These are phyloP conservation scores for Siphlonurus alternatus DNA, from an alignment of 2,888 invertebrate genomes.

Conservation along the genomic window DNA sequence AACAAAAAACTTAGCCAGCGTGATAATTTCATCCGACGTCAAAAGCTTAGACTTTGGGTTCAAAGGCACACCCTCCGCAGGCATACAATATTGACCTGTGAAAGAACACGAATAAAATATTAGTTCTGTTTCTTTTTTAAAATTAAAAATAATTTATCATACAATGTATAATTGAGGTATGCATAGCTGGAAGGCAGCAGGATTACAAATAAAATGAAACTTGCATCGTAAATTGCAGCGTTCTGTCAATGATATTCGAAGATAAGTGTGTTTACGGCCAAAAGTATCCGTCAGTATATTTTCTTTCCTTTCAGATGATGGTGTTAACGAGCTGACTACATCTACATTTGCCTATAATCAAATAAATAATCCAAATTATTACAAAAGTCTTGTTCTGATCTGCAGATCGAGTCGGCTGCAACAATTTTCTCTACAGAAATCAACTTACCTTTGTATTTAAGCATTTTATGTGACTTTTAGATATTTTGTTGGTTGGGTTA, in stretches of 20 bases:
- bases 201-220: no score
- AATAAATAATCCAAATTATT: no score
- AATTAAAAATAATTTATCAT: neutral
- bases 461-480: neutral
- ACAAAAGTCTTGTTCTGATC: no score
- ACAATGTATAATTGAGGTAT: slow-evolving; percentile 5
- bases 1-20: slow-evolving; percentile 67
- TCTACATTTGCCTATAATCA: no score
- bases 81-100: slow-evolving; percentile 95
- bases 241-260: slow-evolving; percentile 92
- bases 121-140: no score
- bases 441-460: neutral
- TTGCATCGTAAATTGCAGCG: slow-evolving; percentile 92
- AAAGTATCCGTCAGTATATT: slow-evolving; percentile 53
- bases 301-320: slow-evolving; percentile 12
- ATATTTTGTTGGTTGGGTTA: neutral
- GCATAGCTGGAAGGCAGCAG: neutral
- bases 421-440: no score
- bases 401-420: no score
- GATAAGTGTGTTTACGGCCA: slow-evolving; percentile 78
- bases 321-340: no score
- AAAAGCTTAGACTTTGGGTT: slow-evolving; percentile 59
- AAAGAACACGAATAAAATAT: slow-evolving; percentile 11
- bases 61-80: slow-evolving; percentile 78
- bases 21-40: slow-evolving; percentile 62